Conservation (phyloP, 2,888 invertebrate genomes). For the Phanerotoma sp. region DNA sequence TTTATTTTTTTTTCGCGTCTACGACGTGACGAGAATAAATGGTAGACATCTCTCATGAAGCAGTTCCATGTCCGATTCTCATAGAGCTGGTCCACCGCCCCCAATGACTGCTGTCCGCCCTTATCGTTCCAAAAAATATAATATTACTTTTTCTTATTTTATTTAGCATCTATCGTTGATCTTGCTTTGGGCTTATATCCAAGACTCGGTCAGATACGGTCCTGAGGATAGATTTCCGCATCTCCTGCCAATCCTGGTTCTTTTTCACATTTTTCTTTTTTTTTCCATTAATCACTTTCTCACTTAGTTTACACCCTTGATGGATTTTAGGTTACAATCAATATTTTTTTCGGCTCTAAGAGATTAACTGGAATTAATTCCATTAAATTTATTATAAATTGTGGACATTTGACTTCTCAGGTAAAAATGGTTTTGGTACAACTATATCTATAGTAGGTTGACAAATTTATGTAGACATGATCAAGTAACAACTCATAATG, state of each 20-base stretch:
- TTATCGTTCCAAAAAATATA: slow-evolving; percentile 22
- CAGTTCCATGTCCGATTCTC: slow-evolving; percentile 24
- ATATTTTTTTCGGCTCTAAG: too few relatives aligned
- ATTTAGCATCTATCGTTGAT: slow-evolving; percentile 11
- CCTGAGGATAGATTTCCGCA: neutral
- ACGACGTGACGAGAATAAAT: slow-evolving; percentile 55
- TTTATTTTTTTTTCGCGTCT: slow-evolving; percentile 31
- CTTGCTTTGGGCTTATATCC: slow-evolving; percentile 7
- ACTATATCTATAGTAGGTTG: too few relatives aligned
- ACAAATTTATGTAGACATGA: too few relatives aligned
- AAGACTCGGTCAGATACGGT: neutral
- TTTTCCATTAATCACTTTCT: too few relatives aligned
- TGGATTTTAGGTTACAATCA: too few relatives aligned
- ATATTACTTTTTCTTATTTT: slow-evolving; percentile 20
- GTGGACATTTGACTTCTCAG: too few relatives aligned
- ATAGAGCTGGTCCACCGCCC: slow-evolving; percentile 14
- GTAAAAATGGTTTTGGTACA: too few relatives aligned
- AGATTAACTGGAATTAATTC: too few relatives aligned
- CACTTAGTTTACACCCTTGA: too few relatives aligned
- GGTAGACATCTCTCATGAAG: slow-evolving; percentile 44
- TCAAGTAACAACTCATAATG: too few relatives aligned
- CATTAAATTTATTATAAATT: too few relatives aligned
- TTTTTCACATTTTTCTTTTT: too few relatives aligned
- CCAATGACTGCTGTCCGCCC: slow-evolving; percentile 5
- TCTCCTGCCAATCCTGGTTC: neutral